Base-by-base conservation (phyloP, 2,113 vertebrate species). In the Anguilla japonica region DNA sequence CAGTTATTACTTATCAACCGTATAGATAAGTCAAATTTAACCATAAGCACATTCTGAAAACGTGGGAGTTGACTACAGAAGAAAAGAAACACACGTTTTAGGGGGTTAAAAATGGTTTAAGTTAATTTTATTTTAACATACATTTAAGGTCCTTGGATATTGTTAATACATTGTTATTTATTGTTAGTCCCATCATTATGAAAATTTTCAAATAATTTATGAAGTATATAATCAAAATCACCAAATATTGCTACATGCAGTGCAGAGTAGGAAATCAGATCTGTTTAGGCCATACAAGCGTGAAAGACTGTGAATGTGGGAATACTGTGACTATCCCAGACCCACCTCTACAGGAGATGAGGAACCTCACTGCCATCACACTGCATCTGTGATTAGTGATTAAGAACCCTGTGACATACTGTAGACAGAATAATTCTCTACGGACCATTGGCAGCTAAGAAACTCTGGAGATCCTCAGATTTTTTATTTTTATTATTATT, bases 391-490 rank as follows among this genome's bases (percentile, higher is more conserved):
- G 71, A 34, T 75, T 75, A 75, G 26, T 75, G n/a, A n/a, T 13
- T 34, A 34, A 75, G 71, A 75, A 75, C 71, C n/a, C 71, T 75
- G 71, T 75, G 71, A 75, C 71, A 75, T 75, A 75, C 71, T 75
- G 71, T 75, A 75, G 71, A 75, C 71, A 13, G 71, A 75, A 34
- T 75, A 75, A 75, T n/a, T 14, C 6, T 9, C 71, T 8, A 75
- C 9, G 11, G 26, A 75, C 71, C 71, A 75, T 75, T 75, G 71
- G 71, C 71, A 75, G n/a, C 71, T 75, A 75, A 7, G n/a, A 75
- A 75, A 29, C 26, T 67, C 22, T 6, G 60, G 60, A 67, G 4
- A 67, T 67, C 60, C 60, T 67, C 71, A 2, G 26, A 75, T n/a
- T 75, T 67, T 26, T 46, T 46, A 46, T 46, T 46, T 67, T 67